Evolutionary conservation across 2,797 vertebrate species (phyloP).

Genomic region (Philypnodon macrostomus): DNA sequence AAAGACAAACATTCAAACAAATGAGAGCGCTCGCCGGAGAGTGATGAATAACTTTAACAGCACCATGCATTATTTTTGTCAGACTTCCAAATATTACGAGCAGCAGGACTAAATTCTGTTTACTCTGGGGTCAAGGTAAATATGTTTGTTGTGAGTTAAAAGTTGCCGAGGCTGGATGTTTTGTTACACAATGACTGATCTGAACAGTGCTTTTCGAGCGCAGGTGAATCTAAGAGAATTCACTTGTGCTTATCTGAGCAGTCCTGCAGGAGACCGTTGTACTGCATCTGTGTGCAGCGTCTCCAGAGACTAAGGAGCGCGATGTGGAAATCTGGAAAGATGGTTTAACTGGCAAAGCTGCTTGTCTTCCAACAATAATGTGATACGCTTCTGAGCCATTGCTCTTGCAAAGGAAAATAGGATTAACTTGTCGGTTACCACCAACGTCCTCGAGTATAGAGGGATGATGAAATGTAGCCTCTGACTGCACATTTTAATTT

Average conservation of each 20-base stretch:
- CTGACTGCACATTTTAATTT: constrained; percentile 40
- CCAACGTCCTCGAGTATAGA: constrained; percentile 44
- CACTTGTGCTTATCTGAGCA: constrained; percentile 65
- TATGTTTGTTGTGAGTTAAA: constrained; percentile 67
- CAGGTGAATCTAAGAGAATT: constrained; percentile 66
- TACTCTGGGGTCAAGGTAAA: constrained; percentile 70
- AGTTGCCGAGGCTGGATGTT: constrained; percentile 62
- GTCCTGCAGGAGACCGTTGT: constrained; percentile 64
- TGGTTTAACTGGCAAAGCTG: constrained; percentile 70
- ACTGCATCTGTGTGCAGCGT: constrained; percentile 49
- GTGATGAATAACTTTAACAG: constrained; percentile 85
- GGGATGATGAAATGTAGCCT: constrained; percentile 62
- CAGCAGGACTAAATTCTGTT: constrained; percentile 73
- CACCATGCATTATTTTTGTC: constrained; percentile 79
- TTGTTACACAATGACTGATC: constrained; percentile 63
- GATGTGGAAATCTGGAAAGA: constrained; percentile 56
- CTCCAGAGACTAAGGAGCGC: constrained; percentile 49
- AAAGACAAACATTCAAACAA: constrained; percentile 79
- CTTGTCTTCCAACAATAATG: constrained; percentile 65
- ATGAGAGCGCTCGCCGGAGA: constrained; percentile 64
- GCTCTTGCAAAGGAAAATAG: constrained; percentile 59
- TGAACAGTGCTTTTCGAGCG: constrained; percentile 48
- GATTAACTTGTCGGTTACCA: constrained; percentile 66
- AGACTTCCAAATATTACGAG: constrained; percentile 80
- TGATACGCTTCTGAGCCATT: constrained; percentile 61